Evolutionary conservation across 1,140 invertebrate genomes (phyloP), one percentile per base, ranked within the genome.

Genomic region (Stegodyphus dumicola): DNA sequence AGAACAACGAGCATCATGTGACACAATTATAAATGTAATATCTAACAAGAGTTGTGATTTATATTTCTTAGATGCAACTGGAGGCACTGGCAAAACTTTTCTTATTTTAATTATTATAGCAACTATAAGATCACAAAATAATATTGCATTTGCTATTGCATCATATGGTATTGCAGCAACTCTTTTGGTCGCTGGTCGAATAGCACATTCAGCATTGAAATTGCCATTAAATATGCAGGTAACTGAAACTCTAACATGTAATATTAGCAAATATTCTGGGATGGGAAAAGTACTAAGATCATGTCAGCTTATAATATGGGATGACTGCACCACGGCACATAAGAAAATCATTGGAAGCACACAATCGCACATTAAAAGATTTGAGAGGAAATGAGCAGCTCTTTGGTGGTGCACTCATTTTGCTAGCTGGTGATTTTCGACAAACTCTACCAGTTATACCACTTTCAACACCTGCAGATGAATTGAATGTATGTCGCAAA

Each of bases 201-300:
- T 92, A 54, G 91, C 90, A 75, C 91, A 93, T 90, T 92, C 90
- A 7, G 89, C 89, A 76, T 91, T 93, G 54, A 92, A 92, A 88
- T 77, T 92, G 15, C 89, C 91, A 54, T 80, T 91, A 13, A 73
- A 88, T 67, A 15, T 88, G 56, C 54, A 81, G 53, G 17, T 87
- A 11, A 74, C 7, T 51, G 84, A 88, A 66, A 87, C n/a, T 6
- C 85, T 69, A 33, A 80, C n/a, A n/a, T n/a, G n/a, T n/a, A n/a
- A n/a, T n/a, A n/a, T n/a, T n/a, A n/a, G n/a, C n/a, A n/a, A n/a
- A n/a, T n/a, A n/a, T n/a, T n/a, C n/a, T n/a, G n/a, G n/a, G n/a
- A n/a, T n/a, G n/a, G n/a, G n/a, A n/a, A n/a, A n/a, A n/a, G n/a
- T n/a, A n/a, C n/a, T n/a, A n/a, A n/a, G n/a, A n/a, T n/a, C n/a